A percentile compares a stretch with the other conserved stretches of the same genome.
Evolutionary conservation across 2,888 invertebrate genomes (phyloP).

Genomic region (Apamea crenata): DNA sequence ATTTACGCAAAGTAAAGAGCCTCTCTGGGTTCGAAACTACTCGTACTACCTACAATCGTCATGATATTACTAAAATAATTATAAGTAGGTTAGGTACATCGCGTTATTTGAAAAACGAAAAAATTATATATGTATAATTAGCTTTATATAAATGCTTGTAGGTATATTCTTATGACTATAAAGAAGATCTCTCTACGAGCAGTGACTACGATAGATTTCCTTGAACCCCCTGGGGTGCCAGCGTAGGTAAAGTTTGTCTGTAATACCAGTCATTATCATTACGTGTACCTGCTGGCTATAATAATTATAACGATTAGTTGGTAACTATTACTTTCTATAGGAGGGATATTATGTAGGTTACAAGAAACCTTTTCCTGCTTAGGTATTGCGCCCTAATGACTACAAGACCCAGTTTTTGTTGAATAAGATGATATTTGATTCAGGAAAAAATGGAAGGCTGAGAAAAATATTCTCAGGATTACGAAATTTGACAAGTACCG

Average conservation of each 20-base stretch:
- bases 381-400: background rate
- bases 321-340: background rate
- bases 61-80: background rate
- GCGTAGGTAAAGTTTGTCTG: slow-evolving; percentile 45
- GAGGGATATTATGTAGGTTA: background rate
- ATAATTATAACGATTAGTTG: slow-evolving; percentile 14
- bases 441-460: slow-evolving; percentile 2
- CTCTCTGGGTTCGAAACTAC: no score
- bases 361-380: background rate
- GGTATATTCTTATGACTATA: slow-evolving; percentile 11
- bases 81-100: background rate
- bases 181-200: slow-evolving; percentile 27
- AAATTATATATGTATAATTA: background rate
- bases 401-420: slow-evolving; percentile 13
- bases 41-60: no score
- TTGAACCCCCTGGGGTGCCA: slow-evolving; percentile 41
- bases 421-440: background rate
- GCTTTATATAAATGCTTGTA: slow-evolving; percentile 4
- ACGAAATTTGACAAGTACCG: slow-evolving; percentile 17
- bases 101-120: background rate
- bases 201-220: slow-evolving; percentile 50
- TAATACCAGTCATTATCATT: slow-evolving; percentile 49
- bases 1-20: no score
- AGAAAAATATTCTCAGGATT: slow-evolving; percentile 14
- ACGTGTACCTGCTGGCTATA: slow-evolving; percentile 19